Base-by-base conservation (phyloP, 1,140 invertebrate species). In the Sitobion miscanthi region DNA sequence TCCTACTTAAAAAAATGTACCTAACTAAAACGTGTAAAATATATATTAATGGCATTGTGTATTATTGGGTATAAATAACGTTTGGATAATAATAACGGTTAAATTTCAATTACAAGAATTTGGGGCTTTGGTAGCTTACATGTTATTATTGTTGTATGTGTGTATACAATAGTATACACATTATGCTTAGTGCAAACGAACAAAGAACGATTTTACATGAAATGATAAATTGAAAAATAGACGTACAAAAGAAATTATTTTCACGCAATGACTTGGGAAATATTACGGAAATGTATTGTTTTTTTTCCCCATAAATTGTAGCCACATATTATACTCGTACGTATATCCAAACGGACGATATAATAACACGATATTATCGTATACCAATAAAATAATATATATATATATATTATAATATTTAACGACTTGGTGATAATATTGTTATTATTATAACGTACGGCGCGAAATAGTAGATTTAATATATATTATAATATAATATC, bases 221-320 rank as follows among this genome's bases (percentile, higher is more conserved):
- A 90, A 90, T 69, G 89, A 90, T 90, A 90, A 90, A 90, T 90
- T 45, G 89, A 69, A 90, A 90, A 90, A 90, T 90, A 45, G 21
- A 90, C 89, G 54, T 45, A 69, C 54, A 62, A 90, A 69, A 45
- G 54, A 90, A 90, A 90, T 90, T 62, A 69, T 89, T 89, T 89
- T 62, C 89, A 90, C 89, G 89, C 89, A 62, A 90, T 90, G 89
- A 90, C 89, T 90, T 11, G 89, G 57, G 38, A 90, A 69, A 90
- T 69, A 90, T 69, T 45, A 69, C 25, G 57, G 23, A 42, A 57
- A 69, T 25, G 89, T 62, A 69, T 90, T 90, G 54, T 90, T 90
- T 90, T 77, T 57, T 69, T 89, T 25, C 52, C 7, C 21, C n/a
- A 52, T 89, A 54, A 38, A 88, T 47, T 86, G 85, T 85, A 69